Evolutionary conservation across 2,797 vertebrate genomes (phyloP).

Genomic region (Liasis olivaceus): DNA sequence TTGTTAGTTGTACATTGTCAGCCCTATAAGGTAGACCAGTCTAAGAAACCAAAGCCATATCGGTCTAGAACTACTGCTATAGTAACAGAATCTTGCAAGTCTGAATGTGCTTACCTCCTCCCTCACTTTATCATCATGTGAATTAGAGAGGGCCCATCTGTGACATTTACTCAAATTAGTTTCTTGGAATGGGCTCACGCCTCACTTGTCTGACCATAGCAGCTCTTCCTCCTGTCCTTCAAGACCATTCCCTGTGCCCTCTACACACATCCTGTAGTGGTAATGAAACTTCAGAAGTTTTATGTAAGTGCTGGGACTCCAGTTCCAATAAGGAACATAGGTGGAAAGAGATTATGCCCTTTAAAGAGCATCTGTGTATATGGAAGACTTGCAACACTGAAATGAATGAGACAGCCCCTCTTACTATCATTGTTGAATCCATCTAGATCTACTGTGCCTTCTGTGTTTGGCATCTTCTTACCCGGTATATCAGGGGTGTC

Average conservation of each 20-base stretch:
- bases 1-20: constrained; percentile 3
- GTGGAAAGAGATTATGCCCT: neutral
- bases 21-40: no score
- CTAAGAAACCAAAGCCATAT: no score
- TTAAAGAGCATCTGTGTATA: constrained; percentile 40
- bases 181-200: neutral
- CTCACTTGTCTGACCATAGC: neutral
- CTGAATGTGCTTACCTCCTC: neutral
- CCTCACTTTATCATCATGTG: neutral
- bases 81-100: neutral
- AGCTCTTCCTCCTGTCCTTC: neutral
- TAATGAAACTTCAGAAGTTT: constrained; percentile 22
- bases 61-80: no score
- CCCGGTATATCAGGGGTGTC: no score
- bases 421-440: neutral
- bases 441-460: neutral
- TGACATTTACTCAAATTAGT: neutral
- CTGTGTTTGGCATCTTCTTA: neutral
- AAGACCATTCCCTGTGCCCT: neutral
- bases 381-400: neutral
- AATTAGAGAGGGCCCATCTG: neutral
- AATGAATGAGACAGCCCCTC: neutral
- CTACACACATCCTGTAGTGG: constrained; percentile 20
- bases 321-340: neutral
- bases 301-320: neutral